Evolutionary conservation across 2,797 vertebrate species (phyloP), one percentile per base, ranked within the genome.

Genomic region (Mormyrus hasselquistii): DNA sequence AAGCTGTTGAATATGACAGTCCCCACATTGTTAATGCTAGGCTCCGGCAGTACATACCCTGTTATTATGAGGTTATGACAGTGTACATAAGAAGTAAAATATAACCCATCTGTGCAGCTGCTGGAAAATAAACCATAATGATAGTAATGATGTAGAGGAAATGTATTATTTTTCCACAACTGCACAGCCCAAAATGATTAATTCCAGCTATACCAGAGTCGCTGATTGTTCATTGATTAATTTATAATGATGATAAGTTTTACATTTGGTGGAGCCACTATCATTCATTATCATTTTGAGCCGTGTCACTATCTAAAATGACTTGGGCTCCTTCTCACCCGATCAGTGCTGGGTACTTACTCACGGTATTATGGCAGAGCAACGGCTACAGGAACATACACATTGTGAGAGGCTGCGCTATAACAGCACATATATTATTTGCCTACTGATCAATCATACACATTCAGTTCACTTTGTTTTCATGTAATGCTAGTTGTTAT

Each of bases 161-260:
- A 47, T 84, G 82, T 84, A 22, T 84, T 50, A 50, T 84, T 84
- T 50, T 84, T n/a, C 47, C n/a, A 84, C 19, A 84, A 50, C n/a
- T 22, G 9, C 82, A 52, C 9, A 29, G 19, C 9, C 19, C 82
- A 29, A 22, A 29, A 87, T 87, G 85, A 87, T 87, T 87, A 38
- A 87, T 59, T 50, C 4, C 47, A 50, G 9, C 47, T 52, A 44
- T 84, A 50, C 44, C 19, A 0, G 9, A 50, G 47, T 52, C 9
- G 19, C 47, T 25, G 38, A 84, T 50, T 84, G 82, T 84, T 52
- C 82, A 84, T 49, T 84, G 82, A 84, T 84, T 84, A 84, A 84
- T 52, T 84, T 84, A 84, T 49, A 84, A 52, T 50, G 47, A 84
- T 50, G 82, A 84, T 84, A 52, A 84, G 44, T 47, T 5, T n/a